Evolutionary conservation across 2,797 vertebrate genomes (phyloP).

Genomic region (Sphaeramia orbicularis): DNA sequence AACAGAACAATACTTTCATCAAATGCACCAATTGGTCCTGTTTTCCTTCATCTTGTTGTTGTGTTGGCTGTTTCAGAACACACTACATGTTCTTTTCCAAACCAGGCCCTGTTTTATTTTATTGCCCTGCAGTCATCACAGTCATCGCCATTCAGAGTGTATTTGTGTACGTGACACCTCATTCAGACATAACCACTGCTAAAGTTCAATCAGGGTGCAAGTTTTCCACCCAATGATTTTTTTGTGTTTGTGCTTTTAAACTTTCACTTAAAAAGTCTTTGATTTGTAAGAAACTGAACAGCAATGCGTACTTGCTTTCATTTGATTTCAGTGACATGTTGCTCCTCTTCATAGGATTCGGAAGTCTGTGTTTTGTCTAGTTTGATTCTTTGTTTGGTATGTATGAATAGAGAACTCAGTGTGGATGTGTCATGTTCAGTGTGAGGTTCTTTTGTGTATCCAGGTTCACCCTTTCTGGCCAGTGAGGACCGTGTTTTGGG

Average conservation of each 20-base stretch:
- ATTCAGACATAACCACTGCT: constrained; percentile 35
- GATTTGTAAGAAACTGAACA: constrained; percentile 49
- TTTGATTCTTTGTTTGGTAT: constrained; percentile 19
- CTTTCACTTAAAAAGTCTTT: constrained; percentile 1
- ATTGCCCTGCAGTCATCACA: constrained; percentile 39
- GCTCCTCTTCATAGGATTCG: constrained; percentile 33
- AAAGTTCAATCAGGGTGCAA: constrained; percentile 29
- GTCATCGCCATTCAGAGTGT: constrained; percentile 18
- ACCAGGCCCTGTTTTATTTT: constrained; percentile 38
- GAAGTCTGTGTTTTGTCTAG: constrained; percentile 20
- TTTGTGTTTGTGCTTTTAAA: constrained; percentile 3
- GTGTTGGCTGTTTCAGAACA: constrained; percentile 40
- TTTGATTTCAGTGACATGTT: constrained; percentile 63
- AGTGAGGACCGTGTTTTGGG: constrained; percentile 96
- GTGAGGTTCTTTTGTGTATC: constrained; percentile 35
- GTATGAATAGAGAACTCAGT: constrained; percentile 9
- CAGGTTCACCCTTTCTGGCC: constrained; percentile 96
- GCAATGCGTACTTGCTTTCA: constrained; percentile 70
- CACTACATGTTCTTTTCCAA: constrained; percentile 37
- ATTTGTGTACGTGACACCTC: constrained; percentile 44
- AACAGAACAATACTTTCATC: constrained; percentile 54
- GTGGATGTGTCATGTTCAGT: constrained; percentile 6
- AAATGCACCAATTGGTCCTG: constrained; percentile 34
- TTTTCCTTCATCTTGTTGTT: constrained; percentile 30
- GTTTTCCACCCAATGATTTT: not conserved